Conservation (phyloP, 2,797 vertebrate genomes). For the Galagoides demidoff region DNA sequence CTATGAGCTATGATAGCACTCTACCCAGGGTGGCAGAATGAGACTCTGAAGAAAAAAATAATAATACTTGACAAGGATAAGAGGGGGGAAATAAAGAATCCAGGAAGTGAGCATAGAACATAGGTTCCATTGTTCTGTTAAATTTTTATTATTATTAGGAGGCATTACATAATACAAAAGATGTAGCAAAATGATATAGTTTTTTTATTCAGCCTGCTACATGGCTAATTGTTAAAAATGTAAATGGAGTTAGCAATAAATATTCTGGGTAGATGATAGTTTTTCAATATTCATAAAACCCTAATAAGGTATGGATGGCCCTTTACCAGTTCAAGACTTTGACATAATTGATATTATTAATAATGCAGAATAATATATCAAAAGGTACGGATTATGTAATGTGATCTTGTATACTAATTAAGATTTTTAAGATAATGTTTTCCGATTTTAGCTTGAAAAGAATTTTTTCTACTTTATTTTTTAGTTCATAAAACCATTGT, state of each 20-base stretch:
- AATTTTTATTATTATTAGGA: not conserved
- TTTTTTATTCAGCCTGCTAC: constrained; percentile 7
- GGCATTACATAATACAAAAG: not conserved
- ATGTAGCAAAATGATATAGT: not conserved
- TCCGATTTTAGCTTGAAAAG: not conserved
- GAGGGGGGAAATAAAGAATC: not conserved
- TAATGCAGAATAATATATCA: not conserved
- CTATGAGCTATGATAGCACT: not conserved
- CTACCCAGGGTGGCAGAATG: not conserved
- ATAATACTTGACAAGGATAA: not conserved
- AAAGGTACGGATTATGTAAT: not conserved
- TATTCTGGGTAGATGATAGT: not conserved
- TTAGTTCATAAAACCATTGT: not conserved
- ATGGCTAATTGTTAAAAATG: constrained; percentile 19
- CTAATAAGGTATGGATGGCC: not conserved
- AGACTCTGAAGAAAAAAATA: not conserved
- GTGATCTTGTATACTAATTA: not conserved
- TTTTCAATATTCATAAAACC: constrained; percentile 18
- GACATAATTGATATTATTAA: not conserved
- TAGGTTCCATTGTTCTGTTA: not conserved
- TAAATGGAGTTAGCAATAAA: not conserved
- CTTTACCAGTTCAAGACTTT: constrained; percentile 8
- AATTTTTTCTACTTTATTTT: not conserved
- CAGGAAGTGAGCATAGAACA: not conserved
- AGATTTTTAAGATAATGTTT: not conserved